Conservation (phyloP, 2,113 vertebrate species). For the Ginglymostoma cirratum region DNA sequence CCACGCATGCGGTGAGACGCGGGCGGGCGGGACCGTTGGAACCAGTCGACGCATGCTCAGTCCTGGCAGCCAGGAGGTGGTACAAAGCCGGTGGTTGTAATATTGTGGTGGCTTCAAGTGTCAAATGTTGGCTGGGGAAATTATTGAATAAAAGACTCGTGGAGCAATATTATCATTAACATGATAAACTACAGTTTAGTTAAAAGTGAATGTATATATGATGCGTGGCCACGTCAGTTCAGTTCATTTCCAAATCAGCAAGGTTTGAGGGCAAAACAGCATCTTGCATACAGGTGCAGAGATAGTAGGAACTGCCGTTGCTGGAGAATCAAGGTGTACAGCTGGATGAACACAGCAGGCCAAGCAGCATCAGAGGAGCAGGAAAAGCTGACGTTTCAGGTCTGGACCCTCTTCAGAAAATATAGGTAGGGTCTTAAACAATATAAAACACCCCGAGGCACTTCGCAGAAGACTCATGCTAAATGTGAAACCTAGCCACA, state of each 20-base stretch:
- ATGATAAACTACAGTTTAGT: neutral
- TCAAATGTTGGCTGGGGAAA: neutral
- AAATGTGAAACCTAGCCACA: neutral
- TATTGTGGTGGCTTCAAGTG: too few species aligned
- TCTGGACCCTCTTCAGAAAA: too few species aligned
- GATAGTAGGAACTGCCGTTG: too few species aligned
- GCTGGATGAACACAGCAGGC: too few species aligned
- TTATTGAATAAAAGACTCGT: neutral
- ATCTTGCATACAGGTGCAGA: neutral
- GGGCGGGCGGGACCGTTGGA: neutral
- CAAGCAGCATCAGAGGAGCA: too few species aligned
- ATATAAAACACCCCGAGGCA: neutral
- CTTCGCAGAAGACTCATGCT: neutral
- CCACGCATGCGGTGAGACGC: neutral
- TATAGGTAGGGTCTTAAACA: neutral
- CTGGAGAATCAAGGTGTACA: too few species aligned
- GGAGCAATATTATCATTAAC: neutral
- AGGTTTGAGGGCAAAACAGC: neutral
- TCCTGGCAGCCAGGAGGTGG: neutral
- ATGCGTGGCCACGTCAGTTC: neutral
- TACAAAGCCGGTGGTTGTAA: neutral
- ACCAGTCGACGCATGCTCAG: neutral
- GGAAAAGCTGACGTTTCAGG: too few species aligned
- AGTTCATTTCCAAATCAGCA: neutral
- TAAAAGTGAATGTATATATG: neutral